phyloP scores from a whole-genome alignment of 1,140 invertebrate genomes.

The Euwallacea fornicatus region DNA sequence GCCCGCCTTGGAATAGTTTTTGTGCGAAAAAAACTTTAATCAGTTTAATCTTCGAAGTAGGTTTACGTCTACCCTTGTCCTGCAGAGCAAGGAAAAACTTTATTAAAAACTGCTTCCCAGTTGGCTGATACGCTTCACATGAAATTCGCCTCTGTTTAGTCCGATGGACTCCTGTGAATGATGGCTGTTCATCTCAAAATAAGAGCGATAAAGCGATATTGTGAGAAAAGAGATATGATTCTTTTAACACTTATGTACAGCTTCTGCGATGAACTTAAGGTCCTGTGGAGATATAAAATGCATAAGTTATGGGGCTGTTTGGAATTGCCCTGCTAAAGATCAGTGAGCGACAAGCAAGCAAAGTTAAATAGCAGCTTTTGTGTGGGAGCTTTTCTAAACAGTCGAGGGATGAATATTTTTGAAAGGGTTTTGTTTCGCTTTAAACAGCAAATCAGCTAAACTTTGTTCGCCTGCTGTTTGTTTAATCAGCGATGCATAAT shows the following conservation, averaged over 20 bases:
- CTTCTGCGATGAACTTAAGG: neutral
- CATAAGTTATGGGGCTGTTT: too few relatives aligned
- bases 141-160: conserved; percentile 27
- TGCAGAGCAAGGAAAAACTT: conserved; percentile 26
- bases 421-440: conserved; percentile 9
- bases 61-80: conserved; percentile 33
- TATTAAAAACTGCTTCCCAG: conserved; percentile 33
- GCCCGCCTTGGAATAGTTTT: conserved; percentile 17
- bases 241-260: conserved; percentile 14
- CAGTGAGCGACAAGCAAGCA: conserved; percentile 20
- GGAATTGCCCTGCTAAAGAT: conserved; percentile 16
- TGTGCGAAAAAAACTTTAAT: conserved; percentile 30
- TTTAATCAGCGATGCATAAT: conserved; percentile 4
- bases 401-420: conserved; percentile 17
- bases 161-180: conserved; percentile 28
- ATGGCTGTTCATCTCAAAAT: conserved; percentile 24
- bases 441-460: conserved; percentile 5
- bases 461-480: neutral
- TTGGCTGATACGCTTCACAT: conserved; percentile 29
- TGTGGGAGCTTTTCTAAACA: conserved; percentile 19
- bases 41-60: conserved; percentile 34
- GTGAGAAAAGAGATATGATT: conserved; percentile 2
- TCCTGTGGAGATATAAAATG: too few relatives aligned
- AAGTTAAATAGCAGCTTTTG: conserved; percentile 24
- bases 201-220: conserved; percentile 6